A percentile compares a stretch with the other conserved stretches of the same genome.
Evolutionary conservation across 2,113 vertebrate species (phyloP).

Genomic region (Cavia porcellus): DNA sequence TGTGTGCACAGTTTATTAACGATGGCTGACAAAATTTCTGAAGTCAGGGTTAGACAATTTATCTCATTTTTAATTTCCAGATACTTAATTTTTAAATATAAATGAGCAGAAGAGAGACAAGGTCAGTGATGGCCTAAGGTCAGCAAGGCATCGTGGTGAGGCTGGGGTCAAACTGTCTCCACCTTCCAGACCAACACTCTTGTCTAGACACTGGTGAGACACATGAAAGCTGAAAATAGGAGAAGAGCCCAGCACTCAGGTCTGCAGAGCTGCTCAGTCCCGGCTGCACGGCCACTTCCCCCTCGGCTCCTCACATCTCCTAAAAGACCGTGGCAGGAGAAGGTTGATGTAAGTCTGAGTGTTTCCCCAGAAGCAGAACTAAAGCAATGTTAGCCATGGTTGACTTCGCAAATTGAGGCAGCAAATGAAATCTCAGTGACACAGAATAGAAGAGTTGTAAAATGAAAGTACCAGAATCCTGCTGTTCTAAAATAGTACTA

Average conservation of each 20-base stretch:
- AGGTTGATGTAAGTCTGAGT: constrained; percentile 56
- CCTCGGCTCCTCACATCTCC: constrained; percentile 12
- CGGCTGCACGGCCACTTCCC: constrained; percentile 2
- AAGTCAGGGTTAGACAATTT: neutral
- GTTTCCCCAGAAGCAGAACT: constrained; percentile 65
- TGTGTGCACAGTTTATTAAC: neutral
- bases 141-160: accelerated
- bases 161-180: neutral
- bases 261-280: neutral
- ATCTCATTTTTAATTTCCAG: neutral
- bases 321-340: constrained; percentile 28
- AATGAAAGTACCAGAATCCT: neutral
- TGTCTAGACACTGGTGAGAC: constrained; percentile 50
- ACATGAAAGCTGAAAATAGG: constrained; percentile 43
- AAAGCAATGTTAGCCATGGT: constrained; percentile 43
- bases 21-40: neutral
- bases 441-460: neutral
- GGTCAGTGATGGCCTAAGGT: neutral
- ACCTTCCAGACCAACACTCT: neutral
- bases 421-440: neutral
- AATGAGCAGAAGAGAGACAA: neutral
- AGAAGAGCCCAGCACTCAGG: constrained; percentile 31
- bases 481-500: neutral
- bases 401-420: constrained; percentile 32
- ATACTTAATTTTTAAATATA: neutral